Evolutionary conservation across 2,797 vertebrate genomes (phyloP).

Genomic region (Phataginus tetradactyla): DNA sequence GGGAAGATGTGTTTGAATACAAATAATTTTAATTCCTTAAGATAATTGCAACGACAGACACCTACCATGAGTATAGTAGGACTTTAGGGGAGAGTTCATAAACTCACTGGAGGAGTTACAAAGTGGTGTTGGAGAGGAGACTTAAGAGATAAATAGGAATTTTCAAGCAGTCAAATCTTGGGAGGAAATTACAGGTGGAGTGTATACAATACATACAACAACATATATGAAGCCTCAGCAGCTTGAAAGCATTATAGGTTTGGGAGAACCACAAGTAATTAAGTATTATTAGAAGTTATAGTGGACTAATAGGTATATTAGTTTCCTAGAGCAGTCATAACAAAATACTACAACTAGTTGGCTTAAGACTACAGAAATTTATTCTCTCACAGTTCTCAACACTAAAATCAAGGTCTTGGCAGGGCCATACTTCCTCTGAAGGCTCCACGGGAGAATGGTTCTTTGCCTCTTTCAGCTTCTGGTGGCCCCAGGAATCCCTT

Average conservation of each 20-base stretch:
- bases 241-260: neutral
- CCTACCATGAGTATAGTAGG: neutral
- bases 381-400: neutral
- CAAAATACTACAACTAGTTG: neutral
- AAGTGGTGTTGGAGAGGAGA: neutral
- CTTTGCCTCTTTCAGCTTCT: constrained; percentile 4
- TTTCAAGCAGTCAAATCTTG: neutral
- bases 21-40: constrained; percentile 6
- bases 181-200: constrained; percentile 23
- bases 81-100: constrained; percentile 23
- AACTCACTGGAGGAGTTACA: neutral
- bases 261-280: constrained; percentile 22
- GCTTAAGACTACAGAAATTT: neutral
- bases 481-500: neutral
- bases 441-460: neutral
- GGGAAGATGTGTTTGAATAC: neutral
- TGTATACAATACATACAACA: neutral
- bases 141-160: constrained; percentile 3
- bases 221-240: neutral
- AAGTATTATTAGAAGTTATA: constrained; percentile 1
- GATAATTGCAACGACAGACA: neutral
- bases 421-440: neutral
- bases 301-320: neutral
- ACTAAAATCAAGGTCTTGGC: neutral
- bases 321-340: neutral